A percentile compares a stretch with the other conserved stretches of the same genome.
Conservation (phyloP, 1,140 invertebrate genomes). For the Drosophila sulfurigaster region DNA sequence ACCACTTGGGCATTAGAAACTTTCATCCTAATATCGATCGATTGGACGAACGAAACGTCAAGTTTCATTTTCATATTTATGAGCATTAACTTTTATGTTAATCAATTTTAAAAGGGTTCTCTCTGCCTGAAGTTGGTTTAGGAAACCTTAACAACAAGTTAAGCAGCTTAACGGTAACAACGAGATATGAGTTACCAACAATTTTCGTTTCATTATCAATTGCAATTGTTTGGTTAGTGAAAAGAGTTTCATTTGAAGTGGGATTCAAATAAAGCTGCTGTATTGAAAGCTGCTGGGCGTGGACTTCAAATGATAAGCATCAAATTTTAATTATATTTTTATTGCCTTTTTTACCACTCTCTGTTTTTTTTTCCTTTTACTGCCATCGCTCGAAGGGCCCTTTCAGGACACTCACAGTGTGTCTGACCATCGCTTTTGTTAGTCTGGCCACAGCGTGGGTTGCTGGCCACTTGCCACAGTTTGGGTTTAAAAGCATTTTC, state of each 20-base stretch:
- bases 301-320: constrained; percentile 61
- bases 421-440: constrained; percentile 25
- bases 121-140: neutral
- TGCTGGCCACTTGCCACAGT: constrained; percentile 44
- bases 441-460: constrained; percentile 27
- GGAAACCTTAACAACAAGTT: constrained; percentile 16
- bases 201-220: constrained; percentile 1
- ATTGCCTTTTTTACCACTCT: constrained; percentile 5
- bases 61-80: constrained; percentile 16
- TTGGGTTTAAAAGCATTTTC: constrained; percentile 11
- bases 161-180: constrained; percentile 40
- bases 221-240: constrained; percentile 8
- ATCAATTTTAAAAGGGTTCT: constrained; percentile 16
- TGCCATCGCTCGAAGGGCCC: neutral
- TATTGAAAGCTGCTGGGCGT: neutral
- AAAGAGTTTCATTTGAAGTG: constrained; percentile 1
- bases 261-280: neutral
- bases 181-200: neutral
- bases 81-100: constrained; percentile 4
- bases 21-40: neutral
- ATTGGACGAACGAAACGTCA: neutral
- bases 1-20: neutral
- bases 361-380: constrained; percentile 2
- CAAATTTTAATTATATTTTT: constrained; percentile 72
- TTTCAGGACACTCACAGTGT: neutral